A percentile compares a stretch with the other conserved stretches of the same genome.
These are phyloP conservation scores for Limnephilus marmoratus DNA, from an alignment of 2,888 invertebrate genomes.

Conservation along the genomic window DNA sequence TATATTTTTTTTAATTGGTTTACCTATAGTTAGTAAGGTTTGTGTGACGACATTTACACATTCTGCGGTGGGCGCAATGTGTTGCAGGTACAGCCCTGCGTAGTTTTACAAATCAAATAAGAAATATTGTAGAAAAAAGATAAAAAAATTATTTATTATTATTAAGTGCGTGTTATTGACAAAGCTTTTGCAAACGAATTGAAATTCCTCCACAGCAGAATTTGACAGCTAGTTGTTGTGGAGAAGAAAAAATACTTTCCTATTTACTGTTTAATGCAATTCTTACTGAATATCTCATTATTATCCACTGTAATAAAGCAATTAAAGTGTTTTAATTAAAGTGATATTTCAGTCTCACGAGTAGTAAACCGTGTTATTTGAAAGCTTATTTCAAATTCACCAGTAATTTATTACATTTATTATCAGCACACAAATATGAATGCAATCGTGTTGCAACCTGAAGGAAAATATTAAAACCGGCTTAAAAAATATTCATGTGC, in stretches of 20 bases:
- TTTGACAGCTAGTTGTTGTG: neutral
- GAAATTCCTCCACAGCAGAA: neutral
- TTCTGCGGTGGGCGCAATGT: neutral
- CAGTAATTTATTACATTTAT: slow-evolving; percentile 32
- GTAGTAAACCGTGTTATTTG: slow-evolving; percentile 23
- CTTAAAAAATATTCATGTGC: slow-evolving; percentile 22
- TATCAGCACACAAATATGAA: slow-evolving; percentile 32
- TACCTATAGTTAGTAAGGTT: too few species aligned
- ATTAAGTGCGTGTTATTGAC: neutral
- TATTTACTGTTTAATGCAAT: neutral
- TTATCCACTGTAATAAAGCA: slow-evolving; percentile 9
- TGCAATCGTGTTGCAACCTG: slow-evolving; percentile 21
- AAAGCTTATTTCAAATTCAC: slow-evolving; percentile 37
- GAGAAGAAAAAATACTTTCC: neutral
- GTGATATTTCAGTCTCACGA: slow-evolving; percentile 40
- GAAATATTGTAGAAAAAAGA: neutral
- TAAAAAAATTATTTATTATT: neutral
- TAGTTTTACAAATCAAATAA: neutral
- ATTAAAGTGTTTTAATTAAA: slow-evolving; percentile 29
- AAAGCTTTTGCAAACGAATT: neutral
- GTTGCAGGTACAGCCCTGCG: neutral
- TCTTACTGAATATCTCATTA: neutral
- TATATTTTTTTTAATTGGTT: too few species aligned
- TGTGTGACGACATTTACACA: neutral
- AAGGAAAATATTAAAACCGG: slow-evolving; percentile 36